These are phyloP conservation scores for Anoncus sp. DNA, from an alignment of 2,888 invertebrate genomes.

Conservation along the genomic window DNA sequence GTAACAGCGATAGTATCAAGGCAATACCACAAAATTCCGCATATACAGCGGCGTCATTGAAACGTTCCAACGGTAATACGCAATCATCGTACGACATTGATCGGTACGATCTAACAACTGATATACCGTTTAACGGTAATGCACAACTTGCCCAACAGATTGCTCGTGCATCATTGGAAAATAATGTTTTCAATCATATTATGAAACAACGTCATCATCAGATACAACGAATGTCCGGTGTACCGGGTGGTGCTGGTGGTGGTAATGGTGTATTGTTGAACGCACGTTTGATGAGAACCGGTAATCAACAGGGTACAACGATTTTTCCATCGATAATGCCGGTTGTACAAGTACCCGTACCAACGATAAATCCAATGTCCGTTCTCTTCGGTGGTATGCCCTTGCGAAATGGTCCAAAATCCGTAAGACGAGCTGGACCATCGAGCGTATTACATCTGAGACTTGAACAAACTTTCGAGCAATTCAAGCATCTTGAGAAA, in stretches of 20 bases:
- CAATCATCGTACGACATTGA: constrained; percentile 75
- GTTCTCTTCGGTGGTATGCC: constrained; percentile 75
- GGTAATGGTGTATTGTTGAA: constrained; percentile 76
- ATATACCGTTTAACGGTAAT: constrained; percentile 71
- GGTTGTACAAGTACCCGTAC: constrained; percentile 76
- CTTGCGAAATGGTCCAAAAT: constrained; percentile 73
- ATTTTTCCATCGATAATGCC: constrained; percentile 77
- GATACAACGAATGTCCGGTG: constrained; percentile 70
- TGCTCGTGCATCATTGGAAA: constrained; percentile 71
- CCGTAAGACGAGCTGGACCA: constrained; percentile 84
- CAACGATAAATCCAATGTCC: constrained; percentile 76
- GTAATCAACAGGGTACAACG: constrained; percentile 63
- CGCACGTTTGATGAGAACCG: constrained; percentile 74
- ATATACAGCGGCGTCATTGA: constrained; percentile 75
- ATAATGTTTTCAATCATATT: constrained; percentile 76
- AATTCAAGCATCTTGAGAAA: constrained; percentile 91
- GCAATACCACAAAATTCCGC: constrained; percentile 71
- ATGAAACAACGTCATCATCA: constrained; percentile 79
- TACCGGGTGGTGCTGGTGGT: constrained; percentile 73
- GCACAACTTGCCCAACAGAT: constrained; percentile 74
- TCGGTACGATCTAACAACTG: constrained; percentile 74
- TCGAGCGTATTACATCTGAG: constrained; percentile 88
- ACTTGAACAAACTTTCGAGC: constrained; percentile 91
- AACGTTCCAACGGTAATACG: constrained; percentile 67
- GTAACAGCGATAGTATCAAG: constrained; percentile 75